These are phyloP conservation scores for Apodemia mormo DNA, from an alignment of 2,888 invertebrate genomes.

Conservation along the genomic window DNA sequence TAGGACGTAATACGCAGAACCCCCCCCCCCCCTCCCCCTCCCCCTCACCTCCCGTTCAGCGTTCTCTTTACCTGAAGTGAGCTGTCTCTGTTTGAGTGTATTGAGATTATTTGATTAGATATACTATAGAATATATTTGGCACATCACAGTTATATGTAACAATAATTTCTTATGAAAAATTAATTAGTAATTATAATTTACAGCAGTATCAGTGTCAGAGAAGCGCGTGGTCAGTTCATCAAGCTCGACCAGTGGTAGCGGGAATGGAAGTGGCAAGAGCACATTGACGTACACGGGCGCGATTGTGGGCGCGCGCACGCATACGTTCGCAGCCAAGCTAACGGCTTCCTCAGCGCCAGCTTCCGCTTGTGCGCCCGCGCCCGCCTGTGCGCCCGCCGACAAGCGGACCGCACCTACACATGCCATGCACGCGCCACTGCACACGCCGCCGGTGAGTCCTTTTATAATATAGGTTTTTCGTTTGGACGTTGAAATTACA, in stretches of 20 bases:
- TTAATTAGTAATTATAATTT: conserved; percentile 1
- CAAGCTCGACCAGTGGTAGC: conserved; percentile 28
- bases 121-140: too few relatives aligned
- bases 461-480: background rate
- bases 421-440: conserved; percentile 43
- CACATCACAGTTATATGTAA: too few relatives aligned
- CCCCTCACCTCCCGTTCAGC: too few relatives aligned
- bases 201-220: conserved; percentile 39
- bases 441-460: background rate
- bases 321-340: conserved; percentile 89
- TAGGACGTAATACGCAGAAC: too few relatives aligned
- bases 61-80: too few relatives aligned
- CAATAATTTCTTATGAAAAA: background rate
- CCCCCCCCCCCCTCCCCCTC: too few relatives aligned
- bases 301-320: conserved; percentile 81
- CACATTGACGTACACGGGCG: conserved; percentile 75
- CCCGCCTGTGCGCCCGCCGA: conserved; percentile 47
- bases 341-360: conserved; percentile 54
- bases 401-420: conserved; percentile 52
- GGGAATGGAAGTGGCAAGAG: conserved; percentile 42
- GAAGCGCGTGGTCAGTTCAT: conserved; percentile 39
- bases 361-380: conserved; percentile 46
- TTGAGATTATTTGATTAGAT: too few relatives aligned
- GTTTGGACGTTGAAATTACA: too few relatives aligned
- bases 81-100: too few relatives aligned